Base-by-base conservation (phyloP, 2,113 vertebrate species). In the Hypomesus transpacificus region DNA sequence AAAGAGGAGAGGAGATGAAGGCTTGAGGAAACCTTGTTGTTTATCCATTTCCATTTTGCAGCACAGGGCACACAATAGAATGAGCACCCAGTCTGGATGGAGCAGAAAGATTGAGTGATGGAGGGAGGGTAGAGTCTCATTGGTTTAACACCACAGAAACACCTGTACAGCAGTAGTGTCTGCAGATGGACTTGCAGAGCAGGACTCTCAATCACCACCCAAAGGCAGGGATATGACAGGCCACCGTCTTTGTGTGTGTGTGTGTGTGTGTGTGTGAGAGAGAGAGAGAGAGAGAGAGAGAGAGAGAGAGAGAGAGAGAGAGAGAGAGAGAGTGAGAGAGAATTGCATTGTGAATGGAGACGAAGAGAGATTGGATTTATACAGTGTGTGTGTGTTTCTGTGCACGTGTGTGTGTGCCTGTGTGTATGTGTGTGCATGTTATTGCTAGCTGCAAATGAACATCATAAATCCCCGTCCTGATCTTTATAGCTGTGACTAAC, bases 401-500 rank as follows among this genome's bases (percentile, higher is more conserved):
- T 4, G 52, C 28, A 46, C 73, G 62, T 73, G 46, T 65, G 31
- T 31, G 9, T 53, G 9, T 3, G n/a, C 21, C 57, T 14, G 31
- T 24, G 77, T 65, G 66, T 56, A 52, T 68, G 66, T 68, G 28
- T 75, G 24, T 65, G 46, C 26, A 26, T 53, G 22, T 17, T 11
- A 14, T 13, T 28, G 21, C 18, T 2, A 58, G 56, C 68, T 75
- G 68, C 66, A 86, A 90, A 90, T 85, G 83, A 89, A 84, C 69
- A 79, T 68, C 77, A 86, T 89, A 87, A 89, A 90, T 91, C 80
- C 78, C 17, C 68, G 66, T 84, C 68, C 71, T 79, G 82, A 86
- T 88, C 70, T 87, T 89, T 90, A 89, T 85, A 80, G 83, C 80
- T 80, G 77, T 88, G 79, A 87, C 79, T 88, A 87, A 89, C 68